Percentiles rank a stretch among this genome's conserved stretches.
Conservation (phyloP, 1,140 invertebrate species). For the Amyelois transitella region DNA sequence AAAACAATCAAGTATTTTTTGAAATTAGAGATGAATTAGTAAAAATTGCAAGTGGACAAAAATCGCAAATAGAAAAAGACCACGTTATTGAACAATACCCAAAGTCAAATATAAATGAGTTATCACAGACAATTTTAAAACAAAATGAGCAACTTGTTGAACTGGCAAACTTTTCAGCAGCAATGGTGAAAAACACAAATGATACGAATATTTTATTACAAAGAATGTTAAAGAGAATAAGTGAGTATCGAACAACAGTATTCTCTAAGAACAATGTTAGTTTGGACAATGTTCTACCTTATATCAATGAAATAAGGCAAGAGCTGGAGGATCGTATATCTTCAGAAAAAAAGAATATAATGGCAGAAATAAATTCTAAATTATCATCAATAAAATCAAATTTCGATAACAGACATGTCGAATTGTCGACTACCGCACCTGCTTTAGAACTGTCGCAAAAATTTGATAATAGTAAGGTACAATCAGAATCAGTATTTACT, state of each 20-base stretch:
- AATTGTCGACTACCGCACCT: constrained; percentile 4
- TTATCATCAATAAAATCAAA: constrained; percentile 8
- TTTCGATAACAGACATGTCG: constrained; percentile 3
- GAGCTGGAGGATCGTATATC: constrained; percentile 17
- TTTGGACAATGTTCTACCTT: constrained; percentile 12
- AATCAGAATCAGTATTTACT: constrained; percentile 17
- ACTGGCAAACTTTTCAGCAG: constrained; percentile 5
- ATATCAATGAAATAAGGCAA: constrained; percentile 20
- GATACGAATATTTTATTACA: constrained; percentile 20
- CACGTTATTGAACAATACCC: neutral
- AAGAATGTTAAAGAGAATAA: constrained; percentile 16
- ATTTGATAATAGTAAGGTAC: constrained; percentile 10
- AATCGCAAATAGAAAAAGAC: neutral
- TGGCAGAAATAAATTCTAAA: constrained; percentile 19
- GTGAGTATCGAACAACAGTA: neutral
- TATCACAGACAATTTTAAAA: constrained; percentile 7
- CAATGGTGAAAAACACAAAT: constrained; percentile 9
- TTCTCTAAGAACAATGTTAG: constrained; percentile 6
- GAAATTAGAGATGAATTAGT: constrained; percentile 11
- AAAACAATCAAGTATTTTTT: constrained; percentile 3
- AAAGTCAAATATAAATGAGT: neutral
- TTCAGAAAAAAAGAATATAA: constrained; percentile 19
- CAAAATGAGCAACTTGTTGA: neutral
- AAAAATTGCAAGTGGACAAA: constrained; percentile 1
- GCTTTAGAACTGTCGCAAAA: constrained; percentile 8